Evolutionary conservation across 2,888 invertebrate genomes (phyloP), one percentile per base, ranked within the genome.

Genomic region (Phyto melanocephala): DNA sequence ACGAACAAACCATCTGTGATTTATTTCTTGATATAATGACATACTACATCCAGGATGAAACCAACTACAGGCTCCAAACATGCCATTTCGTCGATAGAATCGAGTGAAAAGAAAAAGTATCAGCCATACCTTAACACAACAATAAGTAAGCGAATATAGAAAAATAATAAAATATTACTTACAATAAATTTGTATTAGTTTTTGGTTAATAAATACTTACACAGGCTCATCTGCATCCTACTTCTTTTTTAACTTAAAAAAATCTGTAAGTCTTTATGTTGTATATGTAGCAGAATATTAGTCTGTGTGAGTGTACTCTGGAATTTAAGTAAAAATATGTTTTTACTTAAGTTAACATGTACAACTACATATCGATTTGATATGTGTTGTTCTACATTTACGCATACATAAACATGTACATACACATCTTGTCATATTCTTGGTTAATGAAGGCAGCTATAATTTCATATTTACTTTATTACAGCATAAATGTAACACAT

Each of bases 41-140:
- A 28, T 28, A 6, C 28, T 28, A 28, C 28, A 28, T 28, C 28
- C 6, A 28, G 10, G 52, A 52, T 33, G 17, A 75, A 56, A 58
- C 17, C 56, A 37, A 47, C 24, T 22, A 65, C 24, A 60, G 20
- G 47, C 50, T 28, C 33, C 42, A 28, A 33, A 68, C 58, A 68
- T 33, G 76, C 67, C 67, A 68, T 76, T 58, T 20, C 28, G 28
- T 11, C 58, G n/a, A n/a, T n/a, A n/a, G n/a, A n/a, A n/a, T n/a
- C n/a, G n/a, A n/a, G n/a, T n/a, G n/a, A n/a, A n/a, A n/a, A 37
- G 20, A 75, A 1, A 56, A 15, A 24, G 24, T 11, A n/a, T 24
- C 15, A 17, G 4, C 5, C 3, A 24, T 13, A 52, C 15, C 56
- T 3, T 11, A 56, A 56, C 33, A 33, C 47, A 28, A 60, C 58